Evolutionary conservation across 2,113 vertebrate species (phyloP).

Genomic region (Hemiprocne comata): DNA sequence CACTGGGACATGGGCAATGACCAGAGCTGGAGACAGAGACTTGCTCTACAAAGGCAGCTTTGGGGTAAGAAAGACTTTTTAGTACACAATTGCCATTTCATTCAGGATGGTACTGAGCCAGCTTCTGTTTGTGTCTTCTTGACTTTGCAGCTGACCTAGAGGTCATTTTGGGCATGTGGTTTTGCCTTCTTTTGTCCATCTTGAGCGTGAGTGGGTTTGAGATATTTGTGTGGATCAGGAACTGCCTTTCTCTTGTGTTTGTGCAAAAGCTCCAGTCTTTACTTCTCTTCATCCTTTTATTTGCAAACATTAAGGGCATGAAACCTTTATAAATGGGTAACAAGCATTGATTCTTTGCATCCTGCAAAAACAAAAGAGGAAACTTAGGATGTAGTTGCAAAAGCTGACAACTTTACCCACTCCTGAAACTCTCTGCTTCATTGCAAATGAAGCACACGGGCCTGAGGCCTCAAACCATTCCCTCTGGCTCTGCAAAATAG

Average conservation of each 20-base stretch:
- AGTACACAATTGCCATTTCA: not conserved
- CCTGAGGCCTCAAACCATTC: not conserved
- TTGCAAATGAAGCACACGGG: not conserved
- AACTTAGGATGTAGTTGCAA: not conserved
- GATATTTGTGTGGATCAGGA: not conserved
- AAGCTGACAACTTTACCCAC: not conserved
- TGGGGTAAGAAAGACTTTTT: not conserved
- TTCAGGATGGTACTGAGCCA: not conserved
- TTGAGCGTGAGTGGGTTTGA: rapidly evolving
- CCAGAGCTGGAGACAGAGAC: not conserved
- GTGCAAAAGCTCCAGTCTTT: not conserved
- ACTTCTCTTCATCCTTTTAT: not conserved
- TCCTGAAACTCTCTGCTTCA: rapidly evolving
- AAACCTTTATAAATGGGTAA: not conserved
- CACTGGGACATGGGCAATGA: not conserved
- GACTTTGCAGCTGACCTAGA: not conserved
- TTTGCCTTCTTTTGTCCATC: not conserved
- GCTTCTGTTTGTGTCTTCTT: not conserved
- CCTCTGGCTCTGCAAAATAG: not conserved
- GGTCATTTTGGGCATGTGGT: not conserved
- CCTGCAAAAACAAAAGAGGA: rapidly evolving
- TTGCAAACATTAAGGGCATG: not conserved
- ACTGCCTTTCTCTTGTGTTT: not conserved
- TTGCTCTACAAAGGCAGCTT: not conserved
- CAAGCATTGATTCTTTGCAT: not conserved